phyloP scores from a whole-genome alignment of 1,140 invertebrate genomes.

The Trinorchestia longiramus region DNA sequence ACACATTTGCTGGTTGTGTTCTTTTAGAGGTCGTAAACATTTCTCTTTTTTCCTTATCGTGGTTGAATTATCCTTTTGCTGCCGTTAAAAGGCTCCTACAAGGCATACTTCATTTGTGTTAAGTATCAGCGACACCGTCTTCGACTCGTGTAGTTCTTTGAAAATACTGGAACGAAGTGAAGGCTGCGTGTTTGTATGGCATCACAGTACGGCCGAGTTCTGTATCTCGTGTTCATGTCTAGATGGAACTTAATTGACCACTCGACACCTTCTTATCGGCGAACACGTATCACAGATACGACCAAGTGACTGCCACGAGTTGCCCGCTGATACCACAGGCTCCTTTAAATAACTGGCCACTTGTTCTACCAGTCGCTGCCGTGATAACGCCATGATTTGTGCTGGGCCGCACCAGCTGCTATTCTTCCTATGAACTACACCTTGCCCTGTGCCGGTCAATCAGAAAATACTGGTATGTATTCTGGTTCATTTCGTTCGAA shows the following conservation, averaged over 20 bases:
- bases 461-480: not conserved
- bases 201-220: not conserved
- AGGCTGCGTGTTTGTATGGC: constrained; percentile 13
- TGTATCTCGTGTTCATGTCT: constrained; percentile 50
- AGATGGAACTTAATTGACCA: constrained; percentile 19
- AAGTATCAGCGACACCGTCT: not conserved
- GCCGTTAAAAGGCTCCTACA: not conserved
- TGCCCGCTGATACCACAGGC: not conserved
- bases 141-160: not conserved
- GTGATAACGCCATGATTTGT: constrained; percentile 50
- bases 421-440: not conserved
- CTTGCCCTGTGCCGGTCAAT: not conserved
- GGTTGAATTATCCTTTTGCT: not conserved
- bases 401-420: not conserved
- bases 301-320: constrained; percentile 46
- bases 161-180: not conserved
- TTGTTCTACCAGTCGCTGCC: constrained; percentile 8
- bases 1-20: not conserved
- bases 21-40: not conserved
- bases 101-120: not conserved
- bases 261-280: constrained; percentile 39
- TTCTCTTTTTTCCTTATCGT: not conserved
- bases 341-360: not conserved
- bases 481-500: not conserved
- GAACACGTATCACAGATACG: constrained; percentile 47